Conservation (phyloP, 2,797 vertebrate genomes). For the Psittacula echo region DNA sequence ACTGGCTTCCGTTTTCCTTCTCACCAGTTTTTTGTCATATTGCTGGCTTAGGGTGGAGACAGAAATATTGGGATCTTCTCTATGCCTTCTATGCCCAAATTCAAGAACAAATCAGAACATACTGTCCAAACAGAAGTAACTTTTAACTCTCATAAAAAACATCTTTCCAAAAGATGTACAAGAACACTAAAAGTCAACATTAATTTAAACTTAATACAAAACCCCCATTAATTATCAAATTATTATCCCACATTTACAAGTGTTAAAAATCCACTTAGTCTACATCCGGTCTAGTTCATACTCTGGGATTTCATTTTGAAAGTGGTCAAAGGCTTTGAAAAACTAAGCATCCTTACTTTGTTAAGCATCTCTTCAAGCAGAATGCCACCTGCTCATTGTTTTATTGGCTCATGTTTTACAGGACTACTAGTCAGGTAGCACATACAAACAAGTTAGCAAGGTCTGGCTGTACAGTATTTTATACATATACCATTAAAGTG, state of each 20-base stretch:
- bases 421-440: not conserved
- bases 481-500: slow-evolving; percentile 33
- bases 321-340: not conserved
- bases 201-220: slow-evolving; percentile 31
- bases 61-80: not conserved
- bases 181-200: slow-evolving; percentile 17
- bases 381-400: not conserved
- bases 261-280: slow-evolving; percentile 44
- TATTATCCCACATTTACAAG: slow-evolving; percentile 30
- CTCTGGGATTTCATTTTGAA: slow-evolving; percentile 21
- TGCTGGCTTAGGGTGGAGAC: not conserved
- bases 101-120: not conserved
- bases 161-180: not conserved
- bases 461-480: slow-evolving; percentile 25
- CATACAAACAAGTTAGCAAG: not conserved
- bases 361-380: not conserved
- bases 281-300: slow-evolving; percentile 11
- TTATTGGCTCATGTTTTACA: not conserved
- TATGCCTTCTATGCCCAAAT: not conserved
- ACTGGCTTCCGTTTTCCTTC: not conserved
- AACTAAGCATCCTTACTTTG: slow-evolving; percentile 21
- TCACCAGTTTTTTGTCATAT: not conserved
- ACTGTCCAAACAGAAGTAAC: not conserved
- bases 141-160: not conserved
- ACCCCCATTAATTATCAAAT: not conserved